phyloP scores from a whole-genome alignment of 2,113 vertebrate genomes.

The Lucifuga dentata region DNA sequence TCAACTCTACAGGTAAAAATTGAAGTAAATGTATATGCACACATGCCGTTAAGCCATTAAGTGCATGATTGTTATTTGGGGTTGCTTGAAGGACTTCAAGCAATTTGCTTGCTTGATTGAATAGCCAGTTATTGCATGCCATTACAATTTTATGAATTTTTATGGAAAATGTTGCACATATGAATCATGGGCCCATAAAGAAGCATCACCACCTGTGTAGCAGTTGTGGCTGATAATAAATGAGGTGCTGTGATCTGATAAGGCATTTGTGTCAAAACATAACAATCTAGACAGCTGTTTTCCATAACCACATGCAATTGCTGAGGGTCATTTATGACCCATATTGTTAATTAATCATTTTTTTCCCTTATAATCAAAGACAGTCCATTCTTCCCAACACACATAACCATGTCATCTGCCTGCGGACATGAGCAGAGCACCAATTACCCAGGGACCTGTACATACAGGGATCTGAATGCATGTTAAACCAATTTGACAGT shows the following conservation, averaged over 20 bases:
- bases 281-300: constrained; percentile 33
- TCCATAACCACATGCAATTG: constrained; percentile 25
- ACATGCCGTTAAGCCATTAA: neutral
- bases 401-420: constrained; percentile 40
- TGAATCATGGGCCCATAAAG: constrained; percentile 6
- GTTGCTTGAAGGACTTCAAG: neutral
- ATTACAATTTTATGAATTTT: neutral
- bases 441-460: constrained; percentile 37
- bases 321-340: constrained; percentile 12
- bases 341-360: constrained; percentile 54
- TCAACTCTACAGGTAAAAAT: neutral
- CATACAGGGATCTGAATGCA: constrained; percentile 6
- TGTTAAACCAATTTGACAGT: constrained; percentile 60
- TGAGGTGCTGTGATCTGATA: neutral
- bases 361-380: constrained; percentile 45
- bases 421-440: constrained; percentile 30
- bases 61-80: neutral
- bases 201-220: constrained; percentile 8
- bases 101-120: neutral
- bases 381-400: constrained; percentile 25
- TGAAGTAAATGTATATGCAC: neutral
- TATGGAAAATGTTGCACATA: constrained; percentile 10
- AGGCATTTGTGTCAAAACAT: no score
- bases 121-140: constrained; percentile 5
- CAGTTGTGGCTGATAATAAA: neutral